phyloP scores from a whole-genome alignment of 2,113 vertebrate genomes.

The Cinclus mexicanus region DNA sequence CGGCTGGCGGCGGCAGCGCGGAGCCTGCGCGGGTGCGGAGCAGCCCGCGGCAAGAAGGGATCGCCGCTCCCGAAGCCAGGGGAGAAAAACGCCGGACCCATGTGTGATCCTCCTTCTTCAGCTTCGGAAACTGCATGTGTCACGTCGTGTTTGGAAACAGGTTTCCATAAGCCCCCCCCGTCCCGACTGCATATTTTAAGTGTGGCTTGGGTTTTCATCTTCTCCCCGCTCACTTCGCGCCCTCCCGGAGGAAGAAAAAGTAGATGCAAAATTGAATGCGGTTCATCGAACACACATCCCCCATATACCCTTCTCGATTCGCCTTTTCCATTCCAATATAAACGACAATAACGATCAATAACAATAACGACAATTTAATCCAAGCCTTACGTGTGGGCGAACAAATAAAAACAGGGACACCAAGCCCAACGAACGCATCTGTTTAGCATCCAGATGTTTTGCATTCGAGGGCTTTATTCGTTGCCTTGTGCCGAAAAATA shows the following conservation, averaged over 20 bases:
- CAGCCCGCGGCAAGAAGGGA: neutral
- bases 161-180: neutral
- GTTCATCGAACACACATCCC: neutral
- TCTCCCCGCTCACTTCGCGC: neutral
- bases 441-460: constrained; percentile 41
- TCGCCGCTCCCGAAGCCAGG: neutral
- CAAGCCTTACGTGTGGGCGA: constrained; percentile 1
- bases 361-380: neutral
- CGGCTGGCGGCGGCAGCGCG: neutral
- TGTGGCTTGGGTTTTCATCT: neutral
- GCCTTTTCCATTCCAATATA: neutral
- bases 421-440: neutral
- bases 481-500: neutral
- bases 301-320: neutral
- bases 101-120: neutral
- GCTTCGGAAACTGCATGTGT: neutral
- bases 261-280: neutral
- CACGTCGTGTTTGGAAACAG: neutral
- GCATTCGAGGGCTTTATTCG: constrained; percentile 27
- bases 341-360: constrained; percentile 40
- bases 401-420: neutral
- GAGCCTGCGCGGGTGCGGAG: neutral
- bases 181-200: neutral
- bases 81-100: neutral
- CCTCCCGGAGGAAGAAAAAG: neutral